phyloP scores from a whole-genome alignment of 2,797 vertebrate genomes.

The Peromyscus melanophrys region DNA sequence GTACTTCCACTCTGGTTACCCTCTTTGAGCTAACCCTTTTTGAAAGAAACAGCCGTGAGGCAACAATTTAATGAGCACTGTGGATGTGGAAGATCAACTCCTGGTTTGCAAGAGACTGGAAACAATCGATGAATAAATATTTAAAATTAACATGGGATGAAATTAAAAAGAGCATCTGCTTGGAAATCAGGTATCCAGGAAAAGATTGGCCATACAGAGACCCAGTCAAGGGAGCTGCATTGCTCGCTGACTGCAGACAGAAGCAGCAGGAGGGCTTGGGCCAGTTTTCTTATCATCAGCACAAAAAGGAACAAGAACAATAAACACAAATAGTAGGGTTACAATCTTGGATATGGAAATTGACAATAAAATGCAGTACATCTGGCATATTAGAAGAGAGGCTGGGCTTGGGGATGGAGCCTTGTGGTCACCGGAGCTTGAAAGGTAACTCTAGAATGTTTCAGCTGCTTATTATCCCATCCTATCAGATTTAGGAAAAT shows the following conservation, averaged over 20 bases:
- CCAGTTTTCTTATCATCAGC: conserved; percentile 22
- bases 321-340: conserved; percentile 67
- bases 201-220: conserved; percentile 38
- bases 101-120: conserved; percentile 38
- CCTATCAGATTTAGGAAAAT: background rate
- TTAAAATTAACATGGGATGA: conserved; percentile 73
- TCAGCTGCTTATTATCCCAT: conserved; percentile 1
- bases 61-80: background rate
- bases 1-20: background rate
- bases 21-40: conserved; percentile 21
- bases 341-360: conserved; percentile 62
- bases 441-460: conserved; percentile 42
- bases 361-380: background rate
- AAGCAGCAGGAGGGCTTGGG: conserved; percentile 1
- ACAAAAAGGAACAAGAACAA: conserved; percentile 48
- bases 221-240: background rate
- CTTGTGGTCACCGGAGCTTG: background rate
- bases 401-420: conserved; percentile 42
- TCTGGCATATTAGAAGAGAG: conserved; percentile 3
- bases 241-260: background rate
- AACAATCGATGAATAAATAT: conserved; percentile 62
- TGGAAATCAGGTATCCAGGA: conserved; percentile 60
- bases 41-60: background rate
- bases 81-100: background rate
- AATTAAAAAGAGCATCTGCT: conserved; percentile 69